A percentile compares a stretch with the other conserved stretches of the same genome.
Conservation (phyloP, 2,113 vertebrate species). For the Himantopus leucocephalus region DNA sequence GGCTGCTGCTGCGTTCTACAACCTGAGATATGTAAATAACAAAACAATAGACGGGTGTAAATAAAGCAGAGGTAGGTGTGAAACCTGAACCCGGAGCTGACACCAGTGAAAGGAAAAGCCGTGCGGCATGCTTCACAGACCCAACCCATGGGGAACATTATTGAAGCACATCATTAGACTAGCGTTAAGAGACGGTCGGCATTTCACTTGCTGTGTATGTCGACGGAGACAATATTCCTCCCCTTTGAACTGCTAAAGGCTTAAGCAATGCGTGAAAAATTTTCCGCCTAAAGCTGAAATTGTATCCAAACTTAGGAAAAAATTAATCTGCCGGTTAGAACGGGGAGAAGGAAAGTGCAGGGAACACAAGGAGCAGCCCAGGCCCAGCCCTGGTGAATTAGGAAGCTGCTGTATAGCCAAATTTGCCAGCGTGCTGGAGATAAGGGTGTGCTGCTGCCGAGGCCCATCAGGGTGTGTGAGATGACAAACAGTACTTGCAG, state of each 20-base stretch:
- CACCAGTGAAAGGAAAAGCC: neutral
- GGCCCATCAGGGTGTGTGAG: neutral
- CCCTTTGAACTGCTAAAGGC: neutral
- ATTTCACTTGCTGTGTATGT: neutral
- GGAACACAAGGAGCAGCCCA: neutral
- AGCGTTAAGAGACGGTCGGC: accelerated
- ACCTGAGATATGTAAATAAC: neutral
- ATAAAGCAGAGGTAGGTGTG: neutral
- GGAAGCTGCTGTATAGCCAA: neutral
- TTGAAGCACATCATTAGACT: neutral
- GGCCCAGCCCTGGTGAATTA: neutral
- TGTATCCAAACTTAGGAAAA: neutral
- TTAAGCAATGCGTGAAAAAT: neutral
- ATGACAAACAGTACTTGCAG: neutral
- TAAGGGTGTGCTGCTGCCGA: neutral
- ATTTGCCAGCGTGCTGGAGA: neutral
- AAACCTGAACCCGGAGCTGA: neutral
- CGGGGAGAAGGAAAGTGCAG: neutral
- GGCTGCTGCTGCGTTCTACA: neutral
- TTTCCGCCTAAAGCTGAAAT: neutral
- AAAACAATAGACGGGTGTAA: neutral
- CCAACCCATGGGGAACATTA: neutral
- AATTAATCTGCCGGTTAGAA: neutral
- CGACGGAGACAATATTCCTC: neutral
- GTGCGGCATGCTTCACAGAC: neutral